phyloP scores from a whole-genome alignment of 2,888 invertebrate species.

The Agrochola lota region DNA sequence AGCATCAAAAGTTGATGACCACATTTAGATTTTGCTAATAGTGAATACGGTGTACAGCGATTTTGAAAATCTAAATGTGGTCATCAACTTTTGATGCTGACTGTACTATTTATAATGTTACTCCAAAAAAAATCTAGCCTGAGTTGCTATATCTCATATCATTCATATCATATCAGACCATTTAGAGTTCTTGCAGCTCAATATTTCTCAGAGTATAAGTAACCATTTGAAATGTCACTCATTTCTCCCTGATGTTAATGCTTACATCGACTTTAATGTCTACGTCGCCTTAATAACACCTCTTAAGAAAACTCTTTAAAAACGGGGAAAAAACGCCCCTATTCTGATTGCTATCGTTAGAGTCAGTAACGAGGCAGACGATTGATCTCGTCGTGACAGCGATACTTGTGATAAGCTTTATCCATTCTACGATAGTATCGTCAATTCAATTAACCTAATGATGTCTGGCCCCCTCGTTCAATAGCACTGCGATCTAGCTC shows the following conservation, averaged over 20 bases:
- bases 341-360: slow-evolving; percentile 70
- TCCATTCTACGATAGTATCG: slow-evolving; percentile 80
- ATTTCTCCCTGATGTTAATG: slow-evolving; percentile 8
- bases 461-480: slow-evolving; percentile 75
- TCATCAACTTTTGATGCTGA: too few relatives aligned
- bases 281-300: slow-evolving; percentile 56
- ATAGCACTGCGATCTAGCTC: slow-evolving; percentile 68
- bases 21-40: too few relatives aligned
- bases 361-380: slow-evolving; percentile 79
- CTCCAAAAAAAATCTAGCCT: background rate
- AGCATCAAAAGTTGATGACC: too few relatives aligned
- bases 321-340: slow-evolving; percentile 59
- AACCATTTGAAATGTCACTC: background rate
- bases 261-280: slow-evolving; percentile 20
- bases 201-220: background rate
- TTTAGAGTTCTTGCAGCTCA: background rate
- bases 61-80: too few relatives aligned
- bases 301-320: slow-evolving; percentile 58
- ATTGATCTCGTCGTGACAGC: slow-evolving; percentile 83
- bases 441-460: slow-evolving; percentile 86
- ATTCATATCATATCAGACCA: too few relatives aligned
- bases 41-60: too few relatives aligned
- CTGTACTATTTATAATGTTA: too few relatives aligned
- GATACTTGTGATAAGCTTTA: slow-evolving; percentile 83
- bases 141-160: background rate